phyloP scores from a whole-genome alignment of 1,140 invertebrate species.

The Octopus bimaculoides region DNA sequence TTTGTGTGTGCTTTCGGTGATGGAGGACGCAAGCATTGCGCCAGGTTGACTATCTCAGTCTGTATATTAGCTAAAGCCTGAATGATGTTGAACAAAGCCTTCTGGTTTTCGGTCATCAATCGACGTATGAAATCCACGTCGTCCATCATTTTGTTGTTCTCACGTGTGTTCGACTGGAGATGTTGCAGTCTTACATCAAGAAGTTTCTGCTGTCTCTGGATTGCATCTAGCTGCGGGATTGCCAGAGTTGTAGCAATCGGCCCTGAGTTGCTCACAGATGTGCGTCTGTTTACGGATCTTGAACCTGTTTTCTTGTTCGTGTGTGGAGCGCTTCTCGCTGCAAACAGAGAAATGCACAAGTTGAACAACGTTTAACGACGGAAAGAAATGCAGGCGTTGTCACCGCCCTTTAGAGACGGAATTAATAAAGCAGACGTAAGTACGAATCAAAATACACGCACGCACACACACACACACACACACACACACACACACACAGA shows the following conservation, averaged over 20 bases:
- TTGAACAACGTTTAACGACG: too few species aligned
- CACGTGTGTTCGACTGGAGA: constrained; percentile 51
- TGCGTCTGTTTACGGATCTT: constrained; percentile 30
- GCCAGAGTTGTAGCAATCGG: constrained; percentile 51
- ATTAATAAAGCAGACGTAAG: too few species aligned
- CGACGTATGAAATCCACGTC: constrained; percentile 54
- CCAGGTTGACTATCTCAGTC: constrained; percentile 50
- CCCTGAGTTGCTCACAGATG: constrained; percentile 34
- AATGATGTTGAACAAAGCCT: constrained; percentile 53
- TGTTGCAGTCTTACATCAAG: constrained; percentile 55
- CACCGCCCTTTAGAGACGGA: too few species aligned
- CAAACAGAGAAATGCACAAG: neutral
- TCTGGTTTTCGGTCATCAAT: constrained; percentile 56
- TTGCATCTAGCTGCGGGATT: constrained; percentile 56
- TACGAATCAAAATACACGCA: too few species aligned
- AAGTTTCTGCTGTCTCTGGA: constrained; percentile 53
- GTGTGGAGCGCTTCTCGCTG: neutral
- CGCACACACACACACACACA: too few species aligned
- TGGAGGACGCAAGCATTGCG: constrained; percentile 44
- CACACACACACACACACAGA: too few species aligned
- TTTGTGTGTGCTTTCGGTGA: constrained; percentile 22
- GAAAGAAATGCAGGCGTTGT: too few species aligned
- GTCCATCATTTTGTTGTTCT: constrained; percentile 50
- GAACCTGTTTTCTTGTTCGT: constrained; percentile 25
- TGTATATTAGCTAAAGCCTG: constrained; percentile 54